Evolutionary conservation across 2,797 vertebrate species (phyloP).

Genomic region (Steatocranus sp.): DNA sequence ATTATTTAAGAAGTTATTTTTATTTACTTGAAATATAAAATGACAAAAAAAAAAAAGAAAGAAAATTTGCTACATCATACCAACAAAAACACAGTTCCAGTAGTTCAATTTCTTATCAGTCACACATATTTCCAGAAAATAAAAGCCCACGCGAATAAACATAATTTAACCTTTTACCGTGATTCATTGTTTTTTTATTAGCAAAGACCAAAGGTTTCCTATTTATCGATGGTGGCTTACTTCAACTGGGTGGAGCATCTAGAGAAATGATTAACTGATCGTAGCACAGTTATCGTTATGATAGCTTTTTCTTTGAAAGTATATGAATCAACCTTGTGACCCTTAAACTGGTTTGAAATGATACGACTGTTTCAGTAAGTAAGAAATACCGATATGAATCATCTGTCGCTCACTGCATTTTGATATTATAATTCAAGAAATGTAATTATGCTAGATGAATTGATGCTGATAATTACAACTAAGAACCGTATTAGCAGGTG

Average conservation of each 20-base stretch:
- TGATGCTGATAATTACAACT: not conserved
- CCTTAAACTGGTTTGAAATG: not conserved
- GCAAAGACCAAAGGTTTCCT: not conserved
- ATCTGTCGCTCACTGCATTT: not conserved
- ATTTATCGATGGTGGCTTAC: not conserved
- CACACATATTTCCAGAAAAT: not conserved
- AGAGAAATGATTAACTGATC: not conserved
- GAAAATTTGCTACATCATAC: not conserved
- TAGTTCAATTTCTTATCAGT: not conserved
- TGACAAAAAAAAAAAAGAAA: fast-evolving
- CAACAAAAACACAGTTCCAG: not conserved
- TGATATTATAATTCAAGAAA: not conserved
- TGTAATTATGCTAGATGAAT: not conserved
- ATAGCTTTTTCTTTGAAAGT: not conserved
- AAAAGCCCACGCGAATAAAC: not conserved
- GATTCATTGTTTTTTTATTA: not conserved
- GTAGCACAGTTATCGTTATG: not conserved
- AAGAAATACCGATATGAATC: not conserved
- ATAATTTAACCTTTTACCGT: not conserved
- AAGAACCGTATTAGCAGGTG: not conserved
- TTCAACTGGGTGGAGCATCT: not conserved
- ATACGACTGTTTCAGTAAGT: not conserved
- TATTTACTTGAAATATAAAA: not conserved
- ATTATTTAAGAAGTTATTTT: not conserved
- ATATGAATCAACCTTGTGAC: not conserved